Conservation (phyloP, 2,113 vertebrate species). For the Coturnix japonica region DNA sequence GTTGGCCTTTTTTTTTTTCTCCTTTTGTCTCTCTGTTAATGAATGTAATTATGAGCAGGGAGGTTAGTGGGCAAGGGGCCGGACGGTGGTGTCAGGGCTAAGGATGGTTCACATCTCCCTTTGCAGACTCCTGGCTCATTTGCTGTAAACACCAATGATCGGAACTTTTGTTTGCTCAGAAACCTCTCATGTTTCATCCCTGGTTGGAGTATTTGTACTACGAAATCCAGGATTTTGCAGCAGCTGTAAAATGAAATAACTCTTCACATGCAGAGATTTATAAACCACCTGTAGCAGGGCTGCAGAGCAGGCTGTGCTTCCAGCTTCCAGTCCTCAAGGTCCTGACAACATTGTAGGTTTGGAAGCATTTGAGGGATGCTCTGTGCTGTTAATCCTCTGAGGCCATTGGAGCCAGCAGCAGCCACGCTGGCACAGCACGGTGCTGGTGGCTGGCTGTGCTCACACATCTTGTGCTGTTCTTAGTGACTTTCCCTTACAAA, state of each 20-base stretch:
- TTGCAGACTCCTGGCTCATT: neutral
- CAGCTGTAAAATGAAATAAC: neutral
- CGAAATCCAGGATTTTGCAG: neutral
- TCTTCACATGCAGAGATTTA: accelerated
- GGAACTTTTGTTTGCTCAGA: neutral
- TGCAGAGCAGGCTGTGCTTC: accelerated
- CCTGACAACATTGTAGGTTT: accelerated
- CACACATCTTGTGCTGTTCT: neutral
- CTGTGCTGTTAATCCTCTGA: neutral
- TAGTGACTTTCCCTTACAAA: neutral
- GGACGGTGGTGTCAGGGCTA: neutral
- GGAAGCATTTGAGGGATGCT: neutral
- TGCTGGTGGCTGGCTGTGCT: neutral
- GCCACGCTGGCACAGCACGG: neutral
- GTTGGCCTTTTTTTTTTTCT: neutral
- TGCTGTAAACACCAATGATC: neutral
- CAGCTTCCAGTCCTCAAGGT: neutral
- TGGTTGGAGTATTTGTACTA: neutral
- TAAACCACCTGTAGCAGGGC: neutral
- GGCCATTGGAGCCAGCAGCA: neutral
- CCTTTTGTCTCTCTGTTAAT: neutral
- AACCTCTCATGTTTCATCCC: neutral
- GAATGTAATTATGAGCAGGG: neutral
- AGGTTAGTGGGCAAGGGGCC: accelerated
- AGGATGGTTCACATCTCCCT: neutral